A percentile compares a stretch with the other conserved stretches of the same genome.
phyloP scores from a whole-genome alignment of 64 coral and sea anemone genomes.

The Pachyseris speciosa region DNA sequence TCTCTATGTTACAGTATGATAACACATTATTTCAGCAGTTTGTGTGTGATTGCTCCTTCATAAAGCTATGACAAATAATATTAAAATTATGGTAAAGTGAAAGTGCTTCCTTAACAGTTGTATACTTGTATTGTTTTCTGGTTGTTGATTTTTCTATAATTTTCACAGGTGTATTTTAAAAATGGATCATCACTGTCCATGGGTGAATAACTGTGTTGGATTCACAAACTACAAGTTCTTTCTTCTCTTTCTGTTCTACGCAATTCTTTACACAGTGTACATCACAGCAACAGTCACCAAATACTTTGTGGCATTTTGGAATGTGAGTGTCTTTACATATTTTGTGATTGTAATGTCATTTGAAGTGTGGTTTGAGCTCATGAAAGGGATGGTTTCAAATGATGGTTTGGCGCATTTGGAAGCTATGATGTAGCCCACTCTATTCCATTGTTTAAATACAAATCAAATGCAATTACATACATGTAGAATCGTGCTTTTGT shows the following conservation, averaged over 20 bases:
- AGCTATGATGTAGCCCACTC: too few relatives aligned
- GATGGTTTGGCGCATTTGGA: too few relatives aligned
- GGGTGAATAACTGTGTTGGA: slow-evolving; percentile 99
- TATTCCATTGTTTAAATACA: too few relatives aligned
- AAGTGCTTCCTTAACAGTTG: too few relatives aligned
- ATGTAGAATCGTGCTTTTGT: too few relatives aligned
- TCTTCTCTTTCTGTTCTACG: slow-evolving; percentile 88
- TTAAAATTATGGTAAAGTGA: too few relatives aligned
- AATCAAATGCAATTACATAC: too few relatives aligned
- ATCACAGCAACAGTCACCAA: slow-evolving; percentile 90
- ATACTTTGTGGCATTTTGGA: slow-evolving; percentile 98
- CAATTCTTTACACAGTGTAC: slow-evolving; percentile 94
- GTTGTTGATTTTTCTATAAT: background rate
- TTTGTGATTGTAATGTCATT: background rate
- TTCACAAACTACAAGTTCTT: slow-evolving; percentile 98
- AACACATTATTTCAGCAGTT: too few relatives aligned
- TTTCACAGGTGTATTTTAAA: slow-evolving; percentile 85
- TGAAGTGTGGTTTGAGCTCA: background rate
- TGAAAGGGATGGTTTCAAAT: too few relatives aligned
- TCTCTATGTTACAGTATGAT: too few relatives aligned
- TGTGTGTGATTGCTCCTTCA: too few relatives aligned
- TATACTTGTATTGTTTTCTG: background rate
- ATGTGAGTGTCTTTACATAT: slow-evolving; percentile 66
- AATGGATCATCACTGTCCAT: slow-evolving; percentile 97
- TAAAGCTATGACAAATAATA: too few relatives aligned